A percentile compares a stretch with the other conserved stretches of the same genome.
These are phyloP conservation scores for Portunus trituberculatus DNA, from an alignment of 1,140 invertebrate species.

Conservation along the genomic window DNA sequence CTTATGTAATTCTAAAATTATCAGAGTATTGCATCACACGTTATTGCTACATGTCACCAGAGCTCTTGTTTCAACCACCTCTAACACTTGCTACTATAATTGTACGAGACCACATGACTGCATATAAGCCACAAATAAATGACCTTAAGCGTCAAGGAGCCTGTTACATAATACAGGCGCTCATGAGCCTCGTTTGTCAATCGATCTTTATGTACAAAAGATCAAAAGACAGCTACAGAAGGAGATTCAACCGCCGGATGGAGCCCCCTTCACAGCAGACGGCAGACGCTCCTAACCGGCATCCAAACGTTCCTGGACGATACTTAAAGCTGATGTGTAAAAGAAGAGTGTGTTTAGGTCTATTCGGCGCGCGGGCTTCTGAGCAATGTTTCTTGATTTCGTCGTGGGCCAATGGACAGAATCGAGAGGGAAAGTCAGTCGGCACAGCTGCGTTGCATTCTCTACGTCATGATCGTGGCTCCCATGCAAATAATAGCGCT, in stretches of 20 bases:
- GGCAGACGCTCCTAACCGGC: background rate
- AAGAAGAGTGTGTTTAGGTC: too few species aligned
- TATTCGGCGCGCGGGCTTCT: too few species aligned
- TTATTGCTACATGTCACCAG: conserved; percentile 10
- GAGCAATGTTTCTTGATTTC: too few species aligned
- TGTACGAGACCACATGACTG: background rate
- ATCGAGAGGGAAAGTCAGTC: background rate
- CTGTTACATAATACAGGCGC: background rate
- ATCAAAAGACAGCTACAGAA: background rate
- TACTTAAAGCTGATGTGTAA: too few species aligned
- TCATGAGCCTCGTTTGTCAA: background rate
- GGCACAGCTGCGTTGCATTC: background rate
- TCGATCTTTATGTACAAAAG: background rate
- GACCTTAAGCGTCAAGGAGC: background rate
- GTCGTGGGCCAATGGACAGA: too few species aligned
- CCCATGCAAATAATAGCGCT: background rate
- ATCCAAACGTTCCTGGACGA: background rate
- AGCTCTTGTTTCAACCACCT: background rate
- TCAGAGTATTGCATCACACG: background rate
- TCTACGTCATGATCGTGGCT: background rate
- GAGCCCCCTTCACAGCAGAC: background rate
- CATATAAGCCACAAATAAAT: background rate
- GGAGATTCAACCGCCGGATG: background rate
- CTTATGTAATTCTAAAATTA: background rate
- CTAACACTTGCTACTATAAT: background rate